Evolutionary conservation across 2,888 invertebrate genomes (phyloP).

Genomic region (Bugulina stolonifera): DNA sequence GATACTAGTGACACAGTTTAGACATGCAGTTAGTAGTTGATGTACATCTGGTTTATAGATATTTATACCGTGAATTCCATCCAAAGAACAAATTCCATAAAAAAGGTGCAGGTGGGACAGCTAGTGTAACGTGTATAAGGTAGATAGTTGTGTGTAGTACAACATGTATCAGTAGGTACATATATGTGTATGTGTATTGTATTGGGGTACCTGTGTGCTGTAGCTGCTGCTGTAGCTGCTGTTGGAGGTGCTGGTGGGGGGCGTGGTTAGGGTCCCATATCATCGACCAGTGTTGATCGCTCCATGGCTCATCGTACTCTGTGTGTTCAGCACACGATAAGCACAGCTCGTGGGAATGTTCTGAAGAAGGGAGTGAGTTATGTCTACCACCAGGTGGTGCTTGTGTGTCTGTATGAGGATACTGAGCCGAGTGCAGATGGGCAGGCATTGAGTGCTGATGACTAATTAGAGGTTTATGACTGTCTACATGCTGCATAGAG

Average conservation of each 20-base stretch:
- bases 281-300: constrained; percentile 21
- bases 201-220: not conserved
- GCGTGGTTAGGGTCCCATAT: not conserved
- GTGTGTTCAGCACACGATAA: constrained; percentile 21
- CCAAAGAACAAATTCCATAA: too few species aligned
- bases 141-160: too few species aligned
- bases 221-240: not conserved
- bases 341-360: constrained; percentile 19
- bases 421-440: not conserved
- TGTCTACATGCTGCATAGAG: not conserved
- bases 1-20: too few species aligned
- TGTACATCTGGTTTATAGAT: too few species aligned
- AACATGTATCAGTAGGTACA: too few species aligned
- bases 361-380: constrained; percentile 8
- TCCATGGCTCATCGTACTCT: constrained; percentile 26
- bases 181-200: too few species aligned
- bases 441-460: not conserved
- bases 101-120: too few species aligned
- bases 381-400: not conserved
- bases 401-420: not conserved
- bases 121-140: too few species aligned
- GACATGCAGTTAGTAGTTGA: too few species aligned
- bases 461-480: not conserved
- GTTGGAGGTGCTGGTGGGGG: too few species aligned
- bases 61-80: too few species aligned